These are phyloP conservation scores for Actinostola sp. DNA, from an alignment of 92 coral and sea anemone genomes.

Conservation along the genomic window DNA sequence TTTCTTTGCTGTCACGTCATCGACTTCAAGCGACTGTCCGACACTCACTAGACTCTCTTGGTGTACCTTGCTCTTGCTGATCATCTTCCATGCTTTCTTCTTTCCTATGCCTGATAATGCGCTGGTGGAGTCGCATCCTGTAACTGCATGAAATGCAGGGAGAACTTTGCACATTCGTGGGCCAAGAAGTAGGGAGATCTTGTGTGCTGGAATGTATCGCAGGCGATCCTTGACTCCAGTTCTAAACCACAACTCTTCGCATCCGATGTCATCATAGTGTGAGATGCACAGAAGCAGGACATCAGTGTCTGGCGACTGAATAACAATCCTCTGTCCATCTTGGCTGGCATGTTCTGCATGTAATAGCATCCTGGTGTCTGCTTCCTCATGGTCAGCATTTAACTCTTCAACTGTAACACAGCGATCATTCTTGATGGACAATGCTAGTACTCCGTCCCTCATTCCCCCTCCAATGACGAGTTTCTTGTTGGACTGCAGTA, in stretches of 20 bases:
- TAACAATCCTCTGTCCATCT: constrained; percentile 32
- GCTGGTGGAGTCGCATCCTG: constrained; percentile 62
- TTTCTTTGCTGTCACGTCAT: too few relatives aligned
- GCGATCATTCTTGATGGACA: too few relatives aligned
- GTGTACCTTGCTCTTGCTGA: too few relatives aligned
- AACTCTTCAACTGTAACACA: not conserved
- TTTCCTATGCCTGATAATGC: constrained; percentile 45
- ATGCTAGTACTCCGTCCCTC: constrained; percentile 1
- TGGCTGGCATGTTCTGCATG: constrained; percentile 46
- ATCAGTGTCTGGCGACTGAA: constrained; percentile 62
- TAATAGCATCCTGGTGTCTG: constrained; percentile 60
- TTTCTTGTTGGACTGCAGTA: constrained; percentile 23
- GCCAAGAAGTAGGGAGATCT: too few relatives aligned
- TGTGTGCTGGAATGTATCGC: too few relatives aligned
- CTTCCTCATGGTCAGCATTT: constrained; percentile 57
- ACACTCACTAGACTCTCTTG: too few relatives aligned
- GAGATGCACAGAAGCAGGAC: constrained; percentile 41
- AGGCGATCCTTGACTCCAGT: constrained; percentile 55
- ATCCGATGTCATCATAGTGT: constrained; percentile 35
- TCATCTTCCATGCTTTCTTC: constrained; percentile 59
- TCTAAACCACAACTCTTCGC: constrained; percentile 48
- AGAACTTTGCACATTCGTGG: constrained; percentile 23
- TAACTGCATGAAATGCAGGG: constrained; percentile 50
- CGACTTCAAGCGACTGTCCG: too few relatives aligned
- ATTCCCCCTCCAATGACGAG: constrained; percentile 34